Base-by-base conservation (phyloP, 2,797 vertebrate species). In the Trachops cirrhosus region DNA sequence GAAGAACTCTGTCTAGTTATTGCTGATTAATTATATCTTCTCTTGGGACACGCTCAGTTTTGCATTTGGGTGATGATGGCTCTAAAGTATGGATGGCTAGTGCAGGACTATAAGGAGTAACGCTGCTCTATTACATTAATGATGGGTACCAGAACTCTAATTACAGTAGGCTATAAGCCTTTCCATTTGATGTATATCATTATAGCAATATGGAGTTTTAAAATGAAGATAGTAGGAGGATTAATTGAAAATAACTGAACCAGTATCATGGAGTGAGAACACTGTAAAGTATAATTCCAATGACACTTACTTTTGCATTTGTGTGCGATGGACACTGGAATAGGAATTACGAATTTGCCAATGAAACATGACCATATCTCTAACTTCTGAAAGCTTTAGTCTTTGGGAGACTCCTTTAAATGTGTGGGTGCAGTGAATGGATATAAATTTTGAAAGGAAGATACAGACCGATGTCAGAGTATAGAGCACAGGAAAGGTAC, bases 241-340 rank as follows among this genome's bases (percentile, higher is more conserved):
- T 89, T 89, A 16, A 32, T n/a, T 94, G 19, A 78, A 86, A 91
- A 79, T 48, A 34, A 73, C 19, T 62, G 34, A 86, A 57, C 41
- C 7, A 64, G 1, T 16, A 15, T 11, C 4, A 1, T 37, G 16
- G n/a, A 48, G 39, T 46, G 29, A 83, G 24, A 75, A 73, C 54
- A 39, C 5, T 64, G 6, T 74, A 10, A 80, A 16, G 29, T 68
- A 68, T 19, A 44, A 29, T 48, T 29, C 19, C 21, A 5, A 32
- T 62, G 16, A 15, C 52, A 15, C 14, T 77, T 59, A 9, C 18
- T 78, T 68, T 80, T 52, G 2, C 21, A 16, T 84, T 90, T 82
- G 29, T 32, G 3, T 48, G 9, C 48, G 29, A 50, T 16, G 78
- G 34, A 46, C 26, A 21, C 5, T 41, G 32, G 62, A 11, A 24